Base-by-base conservation (phyloP, 2,888 invertebrate species). In the Drosophila antonietae region DNA sequence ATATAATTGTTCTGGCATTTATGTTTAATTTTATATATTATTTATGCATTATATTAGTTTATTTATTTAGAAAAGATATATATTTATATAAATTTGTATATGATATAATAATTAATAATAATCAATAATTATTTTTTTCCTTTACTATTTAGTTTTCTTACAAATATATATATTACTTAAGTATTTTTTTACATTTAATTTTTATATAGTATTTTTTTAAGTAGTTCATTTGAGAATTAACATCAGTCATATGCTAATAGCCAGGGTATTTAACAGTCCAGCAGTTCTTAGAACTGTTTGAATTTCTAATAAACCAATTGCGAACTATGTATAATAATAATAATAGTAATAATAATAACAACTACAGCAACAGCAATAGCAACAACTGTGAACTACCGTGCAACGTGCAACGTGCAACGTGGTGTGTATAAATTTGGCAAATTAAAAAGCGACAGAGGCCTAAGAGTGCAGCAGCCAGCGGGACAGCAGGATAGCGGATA, bases 341-440 rank as follows among this genome's bases (percentile, higher is more conserved):
- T 53, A 53, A 53, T 23, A 53, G 14, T 61, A 59, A 72, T 53
- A 53, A 39, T 53, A 53, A 53, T 23, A 53, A 20, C 76, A 70
- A 47, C 58, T 31, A 59, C 62, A 66, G 43, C 49, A 66, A 51
- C 44, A 53, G 69, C 53, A 66, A 56, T 47, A 59, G 71, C 75
- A 76, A 69, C 73, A 65, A 76, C 71, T 82, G 66, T 68, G 58
- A 75, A 84, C 88, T 85, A 88, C 89, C 86, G 85, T 83, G 75
- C 75, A 78, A 66, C 73, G 84, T 80, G 74, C 74, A 77, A 66
- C 73, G 84, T 80, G 74, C 74, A 77, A 65, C 73, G 71, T 74
- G 72, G 73, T 79, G 81, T 83, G 83, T 89, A 90, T 90, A 90
- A 90, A 91, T 90, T 89, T 82, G 84, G 78, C 86, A 89, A 87